These are phyloP conservation scores for Coranthus polyacanthus DNA, from an alignment of 2,797 vertebrate species.

Conservation along the genomic window DNA sequence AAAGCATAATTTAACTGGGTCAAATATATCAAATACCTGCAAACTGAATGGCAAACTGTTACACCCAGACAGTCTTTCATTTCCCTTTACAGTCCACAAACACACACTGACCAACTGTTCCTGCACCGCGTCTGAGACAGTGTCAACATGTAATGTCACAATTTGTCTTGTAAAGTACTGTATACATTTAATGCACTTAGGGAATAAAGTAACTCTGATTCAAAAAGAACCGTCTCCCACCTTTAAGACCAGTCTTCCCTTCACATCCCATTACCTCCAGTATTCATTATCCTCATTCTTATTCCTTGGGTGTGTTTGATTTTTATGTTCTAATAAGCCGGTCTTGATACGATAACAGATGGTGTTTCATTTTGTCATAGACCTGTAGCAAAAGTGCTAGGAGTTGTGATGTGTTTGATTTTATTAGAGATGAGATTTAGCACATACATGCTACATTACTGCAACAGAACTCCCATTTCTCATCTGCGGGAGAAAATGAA, in stretches of 20 bases:
- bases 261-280: constrained; percentile 67
- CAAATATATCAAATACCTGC: constrained; percentile 2
- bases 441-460: constrained; percentile 98
- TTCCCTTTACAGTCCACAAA: background rate
- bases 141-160: constrained; percentile 17
- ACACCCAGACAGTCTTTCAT: background rate
- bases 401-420: constrained; percentile 98
- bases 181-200: constrained; percentile 38
- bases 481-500: constrained; percentile 99
- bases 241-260: constrained; percentile 55
- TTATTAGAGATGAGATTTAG: constrained; percentile 99
- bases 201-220: constrained; percentile 51
- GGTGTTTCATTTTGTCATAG: constrained; percentile 93
- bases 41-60: background rate
- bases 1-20: background rate
- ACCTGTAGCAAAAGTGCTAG: constrained; percentile 91
- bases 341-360: constrained; percentile 94
- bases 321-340: constrained; percentile 94
- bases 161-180: constrained; percentile 39
- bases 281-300: constrained; percentile 77
- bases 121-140: background rate
- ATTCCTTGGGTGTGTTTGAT: constrained; percentile 75
- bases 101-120: background rate
- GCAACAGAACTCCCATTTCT: constrained; percentile 96
- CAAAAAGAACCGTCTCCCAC: constrained; percentile 42